phyloP scores from a whole-genome alignment of 2,113 vertebrate species.

The Carassius carassius region DNA sequence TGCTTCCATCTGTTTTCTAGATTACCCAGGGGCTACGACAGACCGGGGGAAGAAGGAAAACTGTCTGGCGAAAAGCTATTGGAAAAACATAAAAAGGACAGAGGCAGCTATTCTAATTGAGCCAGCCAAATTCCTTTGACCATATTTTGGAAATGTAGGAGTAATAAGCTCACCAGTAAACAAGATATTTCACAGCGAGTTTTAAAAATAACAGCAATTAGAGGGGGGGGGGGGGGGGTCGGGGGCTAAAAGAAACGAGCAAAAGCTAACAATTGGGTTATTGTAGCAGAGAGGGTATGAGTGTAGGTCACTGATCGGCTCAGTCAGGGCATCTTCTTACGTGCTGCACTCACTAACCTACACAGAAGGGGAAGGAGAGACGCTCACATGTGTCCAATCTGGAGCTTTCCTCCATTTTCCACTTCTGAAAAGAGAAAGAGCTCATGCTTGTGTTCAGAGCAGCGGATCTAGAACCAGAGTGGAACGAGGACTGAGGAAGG shows the following conservation, averaged over 20 bases:
- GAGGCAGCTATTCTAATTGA: slow-evolving; percentile 54
- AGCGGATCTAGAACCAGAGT: background rate
- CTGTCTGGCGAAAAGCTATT: slow-evolving; percentile 50
- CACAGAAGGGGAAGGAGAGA: background rate
- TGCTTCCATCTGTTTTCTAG: slow-evolving; percentile 74
- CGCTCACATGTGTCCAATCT: slow-evolving; percentile 66
- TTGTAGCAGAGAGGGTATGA: slow-evolving; percentile 1
- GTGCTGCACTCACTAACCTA: background rate
- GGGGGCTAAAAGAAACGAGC: background rate
- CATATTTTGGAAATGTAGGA: background rate
- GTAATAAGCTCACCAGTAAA: background rate
- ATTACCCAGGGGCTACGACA: slow-evolving; percentile 69
- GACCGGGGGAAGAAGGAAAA: slow-evolving; percentile 51
- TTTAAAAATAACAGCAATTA: background rate
- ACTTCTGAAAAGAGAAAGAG: slow-evolving; percentile 51
- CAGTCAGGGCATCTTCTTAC: background rate
- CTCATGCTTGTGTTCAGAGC: background rate
- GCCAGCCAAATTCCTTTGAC: slow-evolving; percentile 39
- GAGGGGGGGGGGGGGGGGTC: slow-evolving; percentile 27
- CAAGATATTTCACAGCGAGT: background rate
- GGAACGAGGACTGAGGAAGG: background rate
- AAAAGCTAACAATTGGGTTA: slow-evolving; percentile 17
- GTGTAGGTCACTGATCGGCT: background rate
- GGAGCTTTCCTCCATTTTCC: slow-evolving; percentile 40
- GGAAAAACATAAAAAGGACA: slow-evolving; percentile 60